Evolutionary conservation across 2,797 vertebrate species (phyloP).

Genomic region (Phataginus tetradactyla): DNA sequence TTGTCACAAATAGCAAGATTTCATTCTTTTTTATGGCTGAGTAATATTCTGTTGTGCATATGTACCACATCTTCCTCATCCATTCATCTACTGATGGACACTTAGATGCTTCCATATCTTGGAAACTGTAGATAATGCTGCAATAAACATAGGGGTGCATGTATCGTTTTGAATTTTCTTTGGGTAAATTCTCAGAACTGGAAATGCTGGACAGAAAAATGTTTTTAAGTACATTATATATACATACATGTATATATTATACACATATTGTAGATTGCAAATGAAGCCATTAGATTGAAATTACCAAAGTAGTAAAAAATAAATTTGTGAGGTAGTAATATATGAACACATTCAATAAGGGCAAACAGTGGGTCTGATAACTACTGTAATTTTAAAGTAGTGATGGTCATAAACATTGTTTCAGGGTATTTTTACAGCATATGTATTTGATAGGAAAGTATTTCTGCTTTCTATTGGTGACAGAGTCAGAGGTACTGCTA

Average conservation of each 20-base stretch:
- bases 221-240: background rate
- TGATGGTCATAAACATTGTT: background rate
- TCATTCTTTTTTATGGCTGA: too few relatives aligned
- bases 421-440: background rate
- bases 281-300: conserved; percentile 9
- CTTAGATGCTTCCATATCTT: too few relatives aligned
- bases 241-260: background rate
- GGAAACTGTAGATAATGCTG: too few relatives aligned
- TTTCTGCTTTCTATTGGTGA: background rate
- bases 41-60: too few relatives aligned
- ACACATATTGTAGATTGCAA: background rate
- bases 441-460: background rate
- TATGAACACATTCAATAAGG: background rate
- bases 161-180: too few relatives aligned
- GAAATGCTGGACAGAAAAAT: background rate
- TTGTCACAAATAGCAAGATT: too few relatives aligned
- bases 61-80: too few relatives aligned
- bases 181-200: too few relatives aligned
- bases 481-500: background rate
- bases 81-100: too few relatives aligned
- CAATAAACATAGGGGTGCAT: too few relatives aligned
- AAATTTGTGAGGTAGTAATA: background rate
- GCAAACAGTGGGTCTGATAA: background rate
- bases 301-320: background rate
- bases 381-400: background rate